Base-by-base conservation (phyloP, 2,113 vertebrate genomes). In the Peromyscus leucopus region DNA sequence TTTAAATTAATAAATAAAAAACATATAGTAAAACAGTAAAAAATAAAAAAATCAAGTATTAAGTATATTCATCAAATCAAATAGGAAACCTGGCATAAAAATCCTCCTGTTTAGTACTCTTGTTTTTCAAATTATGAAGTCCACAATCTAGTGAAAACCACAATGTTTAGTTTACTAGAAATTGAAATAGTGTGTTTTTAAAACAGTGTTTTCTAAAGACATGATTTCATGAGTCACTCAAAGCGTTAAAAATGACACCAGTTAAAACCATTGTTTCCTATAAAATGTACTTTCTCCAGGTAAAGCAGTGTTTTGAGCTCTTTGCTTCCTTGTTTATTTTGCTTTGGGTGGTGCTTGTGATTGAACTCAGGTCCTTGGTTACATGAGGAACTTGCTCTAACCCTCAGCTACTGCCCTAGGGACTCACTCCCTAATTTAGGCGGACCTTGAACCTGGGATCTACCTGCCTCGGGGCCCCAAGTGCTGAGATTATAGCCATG, bases 211-310 rank as follows among this genome's bases (percentile, higher is more conserved):
- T 69, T 19, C 48, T 75, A 0, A 5, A 96, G 71, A 46, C 33
- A 85, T 79, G 4, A 93, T 69, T 92, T 28, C 74, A 24, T 82
- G 91, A 82, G 21, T 88, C 24, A 72, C 17, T 61, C n/a, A 94
- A 46, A 61, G 51, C 0, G 57, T 17, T 85, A 89, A 74, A 96
- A 96, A 94, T 78, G 28, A 95, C 76, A 82, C 5, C 55, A 6
- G 24, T 42, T 93, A 90, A 92, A 92, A 87, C 51, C 82, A 84
- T 82, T 39, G 74, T 82, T 80, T 93, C 67, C 75, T 39, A 83
- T 57, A 93, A 89, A 75, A 84, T 63, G 7, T 87, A 9, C 51
- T 93, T 67, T 86, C 63, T 86, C 28, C 26, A 48, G 26, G 63
- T 86, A 33, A 67, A 21, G 39, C 33, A 12, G 33, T 22, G 17